phyloP scores from a whole-genome alignment of 2,113 vertebrate genomes.

The Thoracochromis brauschi region DNA sequence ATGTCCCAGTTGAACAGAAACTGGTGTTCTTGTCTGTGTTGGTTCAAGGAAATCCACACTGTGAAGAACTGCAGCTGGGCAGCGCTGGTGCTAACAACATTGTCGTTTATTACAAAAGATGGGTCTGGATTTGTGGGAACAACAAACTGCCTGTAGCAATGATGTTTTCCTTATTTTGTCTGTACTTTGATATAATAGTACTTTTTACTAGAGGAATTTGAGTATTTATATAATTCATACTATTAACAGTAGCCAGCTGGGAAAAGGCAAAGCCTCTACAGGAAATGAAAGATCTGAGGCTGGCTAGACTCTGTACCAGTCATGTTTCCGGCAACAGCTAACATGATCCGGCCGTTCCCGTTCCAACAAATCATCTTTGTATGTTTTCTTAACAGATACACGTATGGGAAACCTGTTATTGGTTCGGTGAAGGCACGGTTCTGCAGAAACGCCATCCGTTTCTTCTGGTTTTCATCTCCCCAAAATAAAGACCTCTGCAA shows the following conservation, averaged over 20 bases:
- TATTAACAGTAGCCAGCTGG: background rate
- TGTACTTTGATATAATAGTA: background rate
- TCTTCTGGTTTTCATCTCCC: background rate
- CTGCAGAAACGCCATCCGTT: background rate
- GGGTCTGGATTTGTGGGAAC: background rate
- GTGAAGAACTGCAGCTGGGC: background rate
- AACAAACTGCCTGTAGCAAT: background rate
- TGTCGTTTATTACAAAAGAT: background rate
- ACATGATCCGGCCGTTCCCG: background rate
- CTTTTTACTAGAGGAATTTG: background rate
- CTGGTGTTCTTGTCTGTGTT: background rate
- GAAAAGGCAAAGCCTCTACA: background rate
- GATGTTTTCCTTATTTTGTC: background rate
- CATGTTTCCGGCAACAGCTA: background rate
- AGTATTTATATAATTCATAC: background rate
- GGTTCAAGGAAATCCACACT: background rate
- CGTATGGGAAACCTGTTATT: slow-evolving; percentile 70
- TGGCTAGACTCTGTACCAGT: background rate
- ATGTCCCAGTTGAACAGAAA: background rate
- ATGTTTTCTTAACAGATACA: slow-evolving; percentile 53
- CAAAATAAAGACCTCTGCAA: slow-evolving; percentile 12
- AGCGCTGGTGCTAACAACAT: background rate
- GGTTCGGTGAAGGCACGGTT: slow-evolving; percentile 47
- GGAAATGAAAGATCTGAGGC: background rate
- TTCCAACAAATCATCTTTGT: background rate